Conservation (phyloP, 2,888 invertebrate genomes). For the Neoitamus cyanurus region DNA sequence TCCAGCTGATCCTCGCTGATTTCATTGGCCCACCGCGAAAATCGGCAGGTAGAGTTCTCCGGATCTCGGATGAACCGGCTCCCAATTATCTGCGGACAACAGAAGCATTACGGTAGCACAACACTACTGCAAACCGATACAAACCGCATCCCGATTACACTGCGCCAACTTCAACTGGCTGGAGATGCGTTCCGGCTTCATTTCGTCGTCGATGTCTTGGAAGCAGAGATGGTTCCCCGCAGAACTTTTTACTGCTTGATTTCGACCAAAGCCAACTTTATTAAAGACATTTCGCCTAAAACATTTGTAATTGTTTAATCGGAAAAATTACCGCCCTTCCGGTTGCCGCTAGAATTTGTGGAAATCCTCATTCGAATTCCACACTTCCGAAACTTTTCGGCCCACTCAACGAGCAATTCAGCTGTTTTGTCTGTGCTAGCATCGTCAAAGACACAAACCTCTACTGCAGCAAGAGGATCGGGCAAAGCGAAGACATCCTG, state of each 20-base stretch:
- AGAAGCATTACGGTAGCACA: no score
- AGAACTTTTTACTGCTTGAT: conserved; percentile 74
- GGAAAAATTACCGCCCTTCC: conserved; percentile 69
- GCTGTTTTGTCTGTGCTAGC: conserved; percentile 73
- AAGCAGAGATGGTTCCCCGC: conserved; percentile 79
- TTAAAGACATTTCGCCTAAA: no score
- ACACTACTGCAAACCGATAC: conserved; percentile 55
- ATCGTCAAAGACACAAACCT: conserved; percentile 79
- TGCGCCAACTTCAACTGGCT: conserved; percentile 71
- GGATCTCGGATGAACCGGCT: conserved; percentile 72
- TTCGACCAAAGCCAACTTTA: conserved; percentile 82
- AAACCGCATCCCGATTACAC: conserved; percentile 68
- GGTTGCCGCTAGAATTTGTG: conserved; percentile 61
- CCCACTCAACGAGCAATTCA: conserved; percentile 70
- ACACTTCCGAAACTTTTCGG: conserved; percentile 64
- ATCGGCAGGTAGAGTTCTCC: conserved; percentile 72
- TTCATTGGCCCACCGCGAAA: conserved; percentile 80
- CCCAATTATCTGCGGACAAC: conserved; percentile 71
- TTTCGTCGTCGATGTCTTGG: conserved; percentile 84
- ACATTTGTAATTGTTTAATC: no score
- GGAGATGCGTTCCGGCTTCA: conserved; percentile 73
- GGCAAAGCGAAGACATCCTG: conserved; percentile 68
- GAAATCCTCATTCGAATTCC: conserved; percentile 67
- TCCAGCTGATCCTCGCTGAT: conserved; percentile 70
- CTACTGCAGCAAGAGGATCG: conserved; percentile 61